These are phyloP conservation scores for Anolis carolinensis DNA, from an alignment of 2,113 vertebrate species.

Conservation along the genomic window DNA sequence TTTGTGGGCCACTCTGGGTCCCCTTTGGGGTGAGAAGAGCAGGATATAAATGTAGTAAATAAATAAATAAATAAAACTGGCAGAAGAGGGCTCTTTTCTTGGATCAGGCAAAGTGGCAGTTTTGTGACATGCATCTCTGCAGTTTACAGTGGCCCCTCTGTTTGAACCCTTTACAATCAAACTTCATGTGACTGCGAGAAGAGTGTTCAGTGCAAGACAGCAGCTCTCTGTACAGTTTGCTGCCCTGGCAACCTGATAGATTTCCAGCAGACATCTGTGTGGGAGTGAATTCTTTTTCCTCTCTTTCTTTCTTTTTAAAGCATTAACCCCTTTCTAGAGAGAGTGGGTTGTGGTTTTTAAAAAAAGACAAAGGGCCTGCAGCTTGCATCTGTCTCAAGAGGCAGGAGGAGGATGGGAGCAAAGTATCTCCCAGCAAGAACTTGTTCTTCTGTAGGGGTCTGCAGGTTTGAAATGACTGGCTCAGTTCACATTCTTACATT, in stretches of 20 bases:
- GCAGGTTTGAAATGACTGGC: not conserved
- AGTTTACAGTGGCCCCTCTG: slow-evolving; percentile 51
- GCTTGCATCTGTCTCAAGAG: not conserved
- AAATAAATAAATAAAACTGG: too few species aligned
- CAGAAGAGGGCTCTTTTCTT: slow-evolving; percentile 25
- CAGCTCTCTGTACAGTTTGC: slow-evolving; percentile 59
- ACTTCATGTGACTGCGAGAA: slow-evolving; percentile 37
- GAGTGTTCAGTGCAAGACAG: slow-evolving; percentile 52
- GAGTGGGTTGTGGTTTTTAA: slow-evolving; percentile 10
- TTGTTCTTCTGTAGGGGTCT: fast-evolving
- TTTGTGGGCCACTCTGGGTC: too few species aligned
- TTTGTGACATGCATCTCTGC: slow-evolving; percentile 50
- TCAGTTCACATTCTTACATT: not conserved
- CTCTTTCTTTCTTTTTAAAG: slow-evolving; percentile 39
- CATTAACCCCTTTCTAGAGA: slow-evolving; percentile 50
- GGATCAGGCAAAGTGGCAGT: slow-evolving; percentile 36
- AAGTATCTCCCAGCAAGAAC: not conserved
- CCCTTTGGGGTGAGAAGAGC: too few species aligned
- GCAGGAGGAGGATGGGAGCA: slow-evolving; percentile 1
- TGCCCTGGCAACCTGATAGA: slow-evolving; percentile 66
- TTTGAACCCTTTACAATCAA: slow-evolving; percentile 57
- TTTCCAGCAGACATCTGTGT: slow-evolving; percentile 65
- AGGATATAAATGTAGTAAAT: too few species aligned
- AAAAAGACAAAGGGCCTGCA: slow-evolving; percentile 14
- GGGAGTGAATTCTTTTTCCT: slow-evolving; percentile 63